Evolutionary conservation across 2,888 invertebrate genomes (phyloP).

Genomic region (Caenorhabditis sinica): DNA sequence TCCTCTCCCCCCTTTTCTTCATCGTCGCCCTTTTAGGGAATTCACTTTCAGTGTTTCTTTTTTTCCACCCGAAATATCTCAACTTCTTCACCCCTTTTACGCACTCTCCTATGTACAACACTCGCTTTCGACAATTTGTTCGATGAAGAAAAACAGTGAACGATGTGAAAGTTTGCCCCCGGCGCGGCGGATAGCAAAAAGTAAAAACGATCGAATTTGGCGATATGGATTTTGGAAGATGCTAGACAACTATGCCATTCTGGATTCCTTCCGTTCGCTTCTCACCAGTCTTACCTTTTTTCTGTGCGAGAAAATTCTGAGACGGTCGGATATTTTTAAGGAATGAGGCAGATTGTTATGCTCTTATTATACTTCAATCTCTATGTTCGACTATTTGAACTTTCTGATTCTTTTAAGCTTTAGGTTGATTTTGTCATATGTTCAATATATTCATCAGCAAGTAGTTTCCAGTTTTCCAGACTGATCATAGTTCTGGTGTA

Average conservation of each 20-base stretch:
- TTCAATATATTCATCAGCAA: not conserved
- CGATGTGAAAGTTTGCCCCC: slow-evolving; percentile 39
- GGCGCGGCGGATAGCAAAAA: slow-evolving; percentile 23
- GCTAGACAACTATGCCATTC: slow-evolving; percentile 33
- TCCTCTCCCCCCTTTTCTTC: slow-evolving; percentile 10
- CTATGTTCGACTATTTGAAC: not conserved
- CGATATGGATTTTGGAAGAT: slow-evolving; percentile 37
- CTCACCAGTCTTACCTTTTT: slow-evolving; percentile 6
- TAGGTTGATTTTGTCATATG: not conserved
- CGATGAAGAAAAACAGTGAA: slow-evolving; percentile 14
- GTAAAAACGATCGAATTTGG: slow-evolving; percentile 46
- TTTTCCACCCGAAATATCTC: slow-evolving; percentile 27
- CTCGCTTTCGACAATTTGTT: slow-evolving; percentile 53
- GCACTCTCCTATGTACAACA: slow-evolving; percentile 23
- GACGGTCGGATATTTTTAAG: too few species aligned
- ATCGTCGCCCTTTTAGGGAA: slow-evolving; percentile 47
- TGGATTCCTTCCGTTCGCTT: slow-evolving; percentile 15
- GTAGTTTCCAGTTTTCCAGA: slow-evolving; percentile 7
- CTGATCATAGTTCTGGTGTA: slow-evolving; percentile 12
- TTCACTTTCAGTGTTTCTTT: slow-evolving; percentile 53
- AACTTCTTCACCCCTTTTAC: slow-evolving; percentile 50
- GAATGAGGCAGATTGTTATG: too few species aligned
- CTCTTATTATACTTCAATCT: too few species aligned
- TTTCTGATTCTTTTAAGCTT: not conserved
- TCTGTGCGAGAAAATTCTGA: not conserved